phyloP scores from a whole-genome alignment of 1,140 invertebrate genomes.

The Bombus impatiens region DNA sequence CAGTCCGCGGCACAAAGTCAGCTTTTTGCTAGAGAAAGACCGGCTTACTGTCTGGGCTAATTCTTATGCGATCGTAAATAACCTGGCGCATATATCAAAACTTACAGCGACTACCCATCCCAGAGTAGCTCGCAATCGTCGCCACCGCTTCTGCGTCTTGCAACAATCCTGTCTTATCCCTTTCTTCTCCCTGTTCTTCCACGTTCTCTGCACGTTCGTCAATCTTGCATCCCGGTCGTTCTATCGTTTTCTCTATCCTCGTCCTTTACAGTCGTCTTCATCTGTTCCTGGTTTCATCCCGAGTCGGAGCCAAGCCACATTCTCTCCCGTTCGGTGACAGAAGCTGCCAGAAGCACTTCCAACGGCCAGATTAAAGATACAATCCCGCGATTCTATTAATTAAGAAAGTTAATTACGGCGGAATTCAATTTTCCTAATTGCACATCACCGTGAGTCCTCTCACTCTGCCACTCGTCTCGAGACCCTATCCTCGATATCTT shows the following conservation, averaged over 20 bases:
- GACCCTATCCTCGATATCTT: conserved; percentile 35
- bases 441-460: conserved; percentile 65
- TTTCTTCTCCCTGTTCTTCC: not conserved
- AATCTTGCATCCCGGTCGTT: not conserved
- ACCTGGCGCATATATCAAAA: conserved; percentile 78
- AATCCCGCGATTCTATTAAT: conserved; percentile 75
- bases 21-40: conserved; percentile 48
- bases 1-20: conserved; percentile 38
- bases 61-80: conserved; percentile 80
- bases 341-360: conserved; percentile 62
- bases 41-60: conserved; percentile 69
- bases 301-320: not conserved
- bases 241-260: not conserved
- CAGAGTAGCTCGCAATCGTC: conserved; percentile 41
- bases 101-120: conserved; percentile 69
- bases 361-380: conserved; percentile 73
- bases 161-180: not conserved
- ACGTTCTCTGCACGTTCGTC: not conserved
- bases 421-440: conserved; percentile 77
- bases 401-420: conserved; percentile 74
- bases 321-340: conserved; percentile 25
- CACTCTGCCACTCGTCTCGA: conserved; percentile 22
- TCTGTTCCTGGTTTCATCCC: not conserved
- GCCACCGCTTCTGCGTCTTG: conserved; percentile 12
- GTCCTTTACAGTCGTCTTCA: too few relatives aligned